Conservation (phyloP, 2,888 invertebrate species). For the Idaea biselata region DNA sequence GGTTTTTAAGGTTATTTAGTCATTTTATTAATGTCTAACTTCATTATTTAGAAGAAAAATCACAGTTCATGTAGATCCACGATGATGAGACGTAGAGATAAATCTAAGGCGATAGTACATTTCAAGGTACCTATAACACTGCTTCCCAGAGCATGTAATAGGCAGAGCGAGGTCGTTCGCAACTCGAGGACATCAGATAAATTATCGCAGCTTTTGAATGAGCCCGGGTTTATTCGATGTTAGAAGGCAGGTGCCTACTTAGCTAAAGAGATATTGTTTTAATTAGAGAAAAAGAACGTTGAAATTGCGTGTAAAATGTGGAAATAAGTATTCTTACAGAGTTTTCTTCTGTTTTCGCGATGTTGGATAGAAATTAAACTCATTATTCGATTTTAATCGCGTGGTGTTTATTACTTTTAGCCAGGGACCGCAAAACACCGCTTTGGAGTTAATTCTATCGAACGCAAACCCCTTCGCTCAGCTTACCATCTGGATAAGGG, state of each 20-base stretch:
- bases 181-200: conserved; percentile 25
- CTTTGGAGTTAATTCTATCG: no score
- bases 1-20: not conserved
- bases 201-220: conserved; percentile 1
- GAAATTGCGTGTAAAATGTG: not conserved
- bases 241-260: not conserved
- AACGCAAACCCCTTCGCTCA: no score
- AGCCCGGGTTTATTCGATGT: not conserved
- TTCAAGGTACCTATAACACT: not conserved
- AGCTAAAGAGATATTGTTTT: not conserved
- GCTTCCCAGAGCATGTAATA: conserved; percentile 8
- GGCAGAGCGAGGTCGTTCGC: conserved; percentile 21
- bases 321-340: no score
- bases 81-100: not conserved
- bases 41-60: not conserved
- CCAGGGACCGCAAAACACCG: no score
- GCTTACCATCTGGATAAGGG: no score
- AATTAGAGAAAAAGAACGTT: not conserved
- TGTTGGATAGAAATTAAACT: no score
- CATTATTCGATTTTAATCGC: no score
- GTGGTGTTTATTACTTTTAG: no score
- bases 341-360: no score
- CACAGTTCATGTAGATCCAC: not conserved
- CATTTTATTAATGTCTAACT: not conserved
- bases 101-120: not conserved